Percentiles rank a stretch among this genome's conserved stretches.
phyloP scores from a whole-genome alignment of 2,888 invertebrate genomes.

The Parapristionchus giblindavisi region DNA sequence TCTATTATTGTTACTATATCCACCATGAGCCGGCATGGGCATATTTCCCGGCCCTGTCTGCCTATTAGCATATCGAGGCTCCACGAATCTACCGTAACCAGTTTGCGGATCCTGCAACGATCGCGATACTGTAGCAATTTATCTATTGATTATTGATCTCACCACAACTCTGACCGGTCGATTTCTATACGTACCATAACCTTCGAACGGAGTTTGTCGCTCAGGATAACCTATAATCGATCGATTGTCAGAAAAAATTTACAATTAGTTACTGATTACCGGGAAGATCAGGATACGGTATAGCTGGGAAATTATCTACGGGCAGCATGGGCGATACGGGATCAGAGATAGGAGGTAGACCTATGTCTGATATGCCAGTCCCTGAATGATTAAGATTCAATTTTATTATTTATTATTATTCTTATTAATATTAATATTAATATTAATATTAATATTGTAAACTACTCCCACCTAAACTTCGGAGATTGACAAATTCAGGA shows the following conservation, averaged over 20 bases:
- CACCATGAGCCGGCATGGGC: background rate
- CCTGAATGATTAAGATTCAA: too few relatives aligned
- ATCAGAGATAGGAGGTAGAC: constrained; percentile 22
- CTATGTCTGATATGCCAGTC: constrained; percentile 19
- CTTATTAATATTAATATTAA: too few relatives aligned
- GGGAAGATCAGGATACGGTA: constrained; percentile 26
- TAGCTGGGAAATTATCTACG: constrained; percentile 20
- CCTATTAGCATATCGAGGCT: constrained; percentile 5
- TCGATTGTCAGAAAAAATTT: background rate
- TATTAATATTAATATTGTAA: too few relatives aligned
- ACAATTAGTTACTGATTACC: background rate
- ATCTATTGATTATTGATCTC: background rate
- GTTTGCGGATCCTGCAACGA: background rate
- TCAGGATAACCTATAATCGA: background rate
- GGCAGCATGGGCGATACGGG: constrained; percentile 19
- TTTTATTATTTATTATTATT: too few relatives aligned
- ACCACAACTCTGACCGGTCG: constrained; percentile 1
- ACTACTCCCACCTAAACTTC: constrained; percentile 6
- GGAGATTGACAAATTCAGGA: constrained; percentile 24
- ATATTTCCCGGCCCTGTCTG: too few relatives aligned
- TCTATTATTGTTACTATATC: background rate
- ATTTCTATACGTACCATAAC: constrained; percentile 12
- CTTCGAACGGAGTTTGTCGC: constrained; percentile 10
- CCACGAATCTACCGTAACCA: constrained; percentile 9
- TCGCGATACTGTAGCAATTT: background rate